Evolutionary conservation across 2,888 invertebrate genomes (phyloP).

Genomic region (Stratiomys singularior): DNA sequence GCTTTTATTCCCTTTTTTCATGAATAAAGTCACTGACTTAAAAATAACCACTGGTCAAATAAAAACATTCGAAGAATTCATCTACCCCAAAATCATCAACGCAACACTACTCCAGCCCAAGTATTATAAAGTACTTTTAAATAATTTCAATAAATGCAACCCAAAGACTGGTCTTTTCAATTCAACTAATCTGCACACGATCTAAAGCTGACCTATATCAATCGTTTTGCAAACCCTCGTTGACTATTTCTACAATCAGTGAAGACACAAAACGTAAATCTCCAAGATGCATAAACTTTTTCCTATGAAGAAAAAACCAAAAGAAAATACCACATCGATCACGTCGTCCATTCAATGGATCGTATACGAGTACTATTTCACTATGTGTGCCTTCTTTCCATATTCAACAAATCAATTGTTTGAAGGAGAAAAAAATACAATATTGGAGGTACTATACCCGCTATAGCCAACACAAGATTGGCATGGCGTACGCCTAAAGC

Average conservation of each 20-base stretch:
- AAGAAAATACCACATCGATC: constrained; percentile 38
- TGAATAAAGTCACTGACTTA: too few relatives aligned
- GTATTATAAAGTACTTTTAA: too few relatives aligned
- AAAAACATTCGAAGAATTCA: too few relatives aligned
- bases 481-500: constrained; percentile 1
- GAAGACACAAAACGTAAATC: neutral
- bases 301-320: too few relatives aligned
- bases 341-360: neutral
- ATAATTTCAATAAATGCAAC: too few relatives aligned
- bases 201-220: constrained; percentile 31
- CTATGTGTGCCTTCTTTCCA: constrained; percentile 15
- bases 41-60: too few relatives aligned
- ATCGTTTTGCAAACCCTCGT: constrained; percentile 20
- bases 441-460: neutral
- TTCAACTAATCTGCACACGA: constrained; percentile 33
- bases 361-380: neutral
- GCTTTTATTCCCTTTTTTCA: too few relatives aligned
- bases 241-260: constrained; percentile 11
- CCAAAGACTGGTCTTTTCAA: neutral
- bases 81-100: too few relatives aligned
- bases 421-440: constrained; percentile 13
- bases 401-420: constrained; percentile 41
- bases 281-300: neutral
- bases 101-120: too few relatives aligned
- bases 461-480: neutral